phyloP scores from a whole-genome alignment of 2,113 vertebrate genomes.

The Meriones unguiculatus region DNA sequence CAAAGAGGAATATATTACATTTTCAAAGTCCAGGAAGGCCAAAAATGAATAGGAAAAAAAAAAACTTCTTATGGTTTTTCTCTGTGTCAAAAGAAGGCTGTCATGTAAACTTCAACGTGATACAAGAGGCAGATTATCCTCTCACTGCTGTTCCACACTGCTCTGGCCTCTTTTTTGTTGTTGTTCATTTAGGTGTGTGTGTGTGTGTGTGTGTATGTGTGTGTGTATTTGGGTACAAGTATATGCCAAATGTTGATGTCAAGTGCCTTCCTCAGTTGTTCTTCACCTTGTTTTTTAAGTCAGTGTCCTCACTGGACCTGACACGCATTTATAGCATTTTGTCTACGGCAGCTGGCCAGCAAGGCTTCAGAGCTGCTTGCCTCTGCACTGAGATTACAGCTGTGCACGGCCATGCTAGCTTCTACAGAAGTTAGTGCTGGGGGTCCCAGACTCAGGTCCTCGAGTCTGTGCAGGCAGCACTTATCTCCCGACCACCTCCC shows the following conservation, averaged over 20 bases:
- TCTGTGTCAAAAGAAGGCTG: not conserved
- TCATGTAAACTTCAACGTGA: not conserved
- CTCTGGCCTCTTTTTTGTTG: not conserved
- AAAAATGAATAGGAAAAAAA: not conserved
- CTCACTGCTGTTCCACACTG: not conserved
- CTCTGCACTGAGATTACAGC: not conserved
- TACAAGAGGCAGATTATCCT: not conserved
- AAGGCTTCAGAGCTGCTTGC: not conserved
- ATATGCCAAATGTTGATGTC: not conserved
- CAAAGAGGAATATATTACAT: conserved; percentile 13
- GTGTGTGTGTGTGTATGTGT: not conserved
- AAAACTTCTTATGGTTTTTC: not conserved
- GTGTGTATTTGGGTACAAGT: not conserved
- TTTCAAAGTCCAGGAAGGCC: conserved; percentile 37
- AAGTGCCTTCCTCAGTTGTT: not conserved
- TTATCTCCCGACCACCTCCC: not conserved
- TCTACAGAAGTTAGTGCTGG: not conserved
- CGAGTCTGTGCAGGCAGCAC: not conserved
- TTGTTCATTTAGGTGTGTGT: not conserved
- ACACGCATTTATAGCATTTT: too few relatives aligned
- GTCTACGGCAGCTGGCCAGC: too few relatives aligned
- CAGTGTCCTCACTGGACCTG: not conserved
- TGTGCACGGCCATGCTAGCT: not conserved
- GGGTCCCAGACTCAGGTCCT: not conserved
- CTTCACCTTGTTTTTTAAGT: not conserved